Evolutionary conservation across 2,888 invertebrate species (phyloP), one percentile per base, ranked within the genome.

Genomic region (Cephus runcator): DNA sequence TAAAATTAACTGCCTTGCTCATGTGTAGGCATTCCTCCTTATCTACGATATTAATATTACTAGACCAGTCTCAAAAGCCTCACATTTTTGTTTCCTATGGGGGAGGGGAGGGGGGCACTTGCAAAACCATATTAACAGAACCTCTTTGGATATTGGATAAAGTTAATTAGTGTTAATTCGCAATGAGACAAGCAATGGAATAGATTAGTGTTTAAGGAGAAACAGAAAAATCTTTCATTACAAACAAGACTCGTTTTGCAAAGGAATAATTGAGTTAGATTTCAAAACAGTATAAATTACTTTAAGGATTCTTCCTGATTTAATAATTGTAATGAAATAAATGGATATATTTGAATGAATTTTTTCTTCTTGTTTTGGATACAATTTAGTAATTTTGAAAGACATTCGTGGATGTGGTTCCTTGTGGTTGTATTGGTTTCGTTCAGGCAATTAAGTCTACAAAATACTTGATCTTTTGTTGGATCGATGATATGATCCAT

Each of bases 241-340:
- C 56, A 9, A 56, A 56, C 40, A 15, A 40, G 15, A 40, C 9
- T 56, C 56, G 23, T 56, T 56, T 56, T 23, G 2, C 56, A 56
- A 56, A 56, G 23, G 9, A 56, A 56, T 56, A 56, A 23, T 56
- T 56, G 1, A 56, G 15, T 40, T 40, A 40, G 15, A 56, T 56
- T 56, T 23, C 56, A 56, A 56, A 56, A 15, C 23, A 23, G 56
- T 23, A 23, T 23, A 56, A 56, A 23, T 56, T 56, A 23, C 23
- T 56, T 56, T 56, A 83, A 81, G 80, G 81, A 83, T 85, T 82
- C 79, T 76, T 79, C 81, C 73, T 76, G 69, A 79, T 77, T 81
- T 77, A 40, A 69, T 71, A 76, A 71, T 71, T 71, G 23, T 71
- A 71, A 15, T 71, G 31, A 71, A 34, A 31, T 71, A 71, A 30